phyloP scores from a whole-genome alignment of 2,797 vertebrate species.

The Toxotes lorentzi region DNA sequence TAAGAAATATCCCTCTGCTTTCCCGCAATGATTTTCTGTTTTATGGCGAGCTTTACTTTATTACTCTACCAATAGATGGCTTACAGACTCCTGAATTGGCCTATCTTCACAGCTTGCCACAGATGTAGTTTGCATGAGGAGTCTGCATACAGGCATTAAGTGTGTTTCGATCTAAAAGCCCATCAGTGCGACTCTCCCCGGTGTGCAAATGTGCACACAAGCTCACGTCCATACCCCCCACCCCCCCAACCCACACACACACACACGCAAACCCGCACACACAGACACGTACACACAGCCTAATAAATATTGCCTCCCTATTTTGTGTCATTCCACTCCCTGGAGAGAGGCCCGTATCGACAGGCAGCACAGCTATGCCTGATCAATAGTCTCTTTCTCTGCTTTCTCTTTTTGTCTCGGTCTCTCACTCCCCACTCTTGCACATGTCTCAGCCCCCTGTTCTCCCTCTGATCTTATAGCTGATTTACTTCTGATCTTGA shows the following conservation, averaged over 20 bases:
- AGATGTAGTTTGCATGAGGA: constrained; percentile 64
- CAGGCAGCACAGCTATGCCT: constrained; percentile 65
- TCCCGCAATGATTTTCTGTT: constrained; percentile 60
- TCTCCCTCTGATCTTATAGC: constrained; percentile 47
- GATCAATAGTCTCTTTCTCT: constrained; percentile 75
- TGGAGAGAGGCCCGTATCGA: constrained; percentile 67
- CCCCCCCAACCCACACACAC: neutral
- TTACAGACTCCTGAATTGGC: constrained; percentile 61
- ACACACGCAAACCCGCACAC: constrained; percentile 6
- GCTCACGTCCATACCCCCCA: constrained; percentile 14
- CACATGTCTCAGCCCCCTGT: constrained; percentile 32
- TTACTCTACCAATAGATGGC: constrained; percentile 51
- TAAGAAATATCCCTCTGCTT: constrained; percentile 55
- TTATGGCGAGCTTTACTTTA: constrained; percentile 61
- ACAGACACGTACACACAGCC: constrained; percentile 14
- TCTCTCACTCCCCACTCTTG: constrained; percentile 6
- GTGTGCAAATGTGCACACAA: constrained; percentile 48
- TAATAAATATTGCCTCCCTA: constrained; percentile 68
- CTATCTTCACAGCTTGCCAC: constrained; percentile 40
- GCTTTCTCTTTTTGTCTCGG: constrained; percentile 10
- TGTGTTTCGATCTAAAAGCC: constrained; percentile 71
- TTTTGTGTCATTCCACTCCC: constrained; percentile 71
- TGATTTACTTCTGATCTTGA: constrained; percentile 59
- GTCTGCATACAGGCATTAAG: constrained; percentile 68
- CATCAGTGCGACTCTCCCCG: constrained; percentile 53